Conservation (phyloP, 2,113 vertebrate species). For the Aramus guarauna region DNA sequence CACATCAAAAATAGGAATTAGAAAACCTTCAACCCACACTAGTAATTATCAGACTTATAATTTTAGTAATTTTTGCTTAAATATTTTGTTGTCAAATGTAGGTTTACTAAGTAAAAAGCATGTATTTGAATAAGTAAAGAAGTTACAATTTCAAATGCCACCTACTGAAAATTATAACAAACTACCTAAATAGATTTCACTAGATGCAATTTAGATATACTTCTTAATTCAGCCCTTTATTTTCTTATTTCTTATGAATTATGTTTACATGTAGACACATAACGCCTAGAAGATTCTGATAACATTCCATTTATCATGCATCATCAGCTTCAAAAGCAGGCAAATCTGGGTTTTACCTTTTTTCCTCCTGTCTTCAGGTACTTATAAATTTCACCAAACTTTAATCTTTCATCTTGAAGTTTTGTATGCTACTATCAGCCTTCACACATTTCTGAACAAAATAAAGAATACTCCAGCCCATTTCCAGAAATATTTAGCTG, state of each 20-base stretch:
- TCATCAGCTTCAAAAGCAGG: not conserved
- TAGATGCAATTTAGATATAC: not conserved
- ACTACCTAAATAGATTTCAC: not conserved
- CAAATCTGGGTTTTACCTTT: not conserved
- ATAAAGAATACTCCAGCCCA: not conserved
- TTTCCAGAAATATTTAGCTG: not conserved
- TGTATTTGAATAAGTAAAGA: not conserved
- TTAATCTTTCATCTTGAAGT: not conserved
- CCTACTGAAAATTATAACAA: not conserved
- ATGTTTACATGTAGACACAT: accelerated
- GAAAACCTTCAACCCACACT: not conserved
- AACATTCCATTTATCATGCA: not conserved
- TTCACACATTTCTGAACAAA: not conserved
- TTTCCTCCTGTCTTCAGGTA: not conserved
- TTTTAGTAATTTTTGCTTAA: not conserved
- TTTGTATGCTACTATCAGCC: not conserved
- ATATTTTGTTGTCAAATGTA: not conserved
- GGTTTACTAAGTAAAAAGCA: not conserved
- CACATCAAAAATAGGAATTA: not conserved
- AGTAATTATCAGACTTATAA: not conserved
- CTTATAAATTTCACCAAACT: not conserved
- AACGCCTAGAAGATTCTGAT: not conserved
- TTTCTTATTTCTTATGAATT: not conserved
- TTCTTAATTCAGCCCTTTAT: not conserved
- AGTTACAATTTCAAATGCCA: not conserved